A percentile compares a stretch with the other conserved stretches of the same genome.
These are phyloP conservation scores for Hanleya hanleyi DNA, from an alignment of 2,888 invertebrate species.

Conservation along the genomic window DNA sequence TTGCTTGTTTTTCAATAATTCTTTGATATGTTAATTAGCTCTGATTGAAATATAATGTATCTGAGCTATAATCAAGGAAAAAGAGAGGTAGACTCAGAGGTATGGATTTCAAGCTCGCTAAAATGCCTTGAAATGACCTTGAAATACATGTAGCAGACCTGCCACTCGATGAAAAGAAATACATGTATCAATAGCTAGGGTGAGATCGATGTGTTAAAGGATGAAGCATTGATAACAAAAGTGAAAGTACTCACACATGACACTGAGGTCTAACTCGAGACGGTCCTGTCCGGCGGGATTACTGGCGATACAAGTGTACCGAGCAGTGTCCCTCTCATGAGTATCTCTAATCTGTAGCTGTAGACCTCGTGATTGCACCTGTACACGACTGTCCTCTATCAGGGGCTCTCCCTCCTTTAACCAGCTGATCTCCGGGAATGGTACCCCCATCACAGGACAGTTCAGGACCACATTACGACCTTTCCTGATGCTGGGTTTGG, in stretches of 20 bases:
- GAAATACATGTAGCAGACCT: too few relatives aligned
- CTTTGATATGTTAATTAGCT: too few relatives aligned
- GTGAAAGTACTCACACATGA: conserved; percentile 29
- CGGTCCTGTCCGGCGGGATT: conserved; percentile 70
- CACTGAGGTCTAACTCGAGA: conserved; percentile 25
- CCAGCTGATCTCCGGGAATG: conserved; percentile 73
- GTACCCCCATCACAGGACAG: conserved; percentile 73
- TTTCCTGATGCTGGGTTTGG: conserved; percentile 63
- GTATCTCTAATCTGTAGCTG: conserved; percentile 49
- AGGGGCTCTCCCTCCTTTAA: conserved; percentile 54
- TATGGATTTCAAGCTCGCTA: too few relatives aligned
- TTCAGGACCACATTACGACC: conserved; percentile 68
- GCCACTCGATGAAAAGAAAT: too few relatives aligned
- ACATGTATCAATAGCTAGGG: too few relatives aligned
- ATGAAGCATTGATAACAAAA: too few relatives aligned
- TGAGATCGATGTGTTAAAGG: too few relatives aligned
- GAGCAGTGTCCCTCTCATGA: conserved; percentile 37
- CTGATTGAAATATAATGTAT: too few relatives aligned
- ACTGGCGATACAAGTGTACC: conserved; percentile 68
- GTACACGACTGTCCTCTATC: conserved; percentile 22
- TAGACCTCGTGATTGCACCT: conserved; percentile 41
- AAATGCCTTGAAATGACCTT: too few relatives aligned
- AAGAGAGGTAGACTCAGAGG: too few relatives aligned
- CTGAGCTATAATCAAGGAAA: too few relatives aligned
- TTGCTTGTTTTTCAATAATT: too few relatives aligned